phyloP scores from a whole-genome alignment of 2,797 vertebrate genomes.

The Gallirallus australis region DNA sequence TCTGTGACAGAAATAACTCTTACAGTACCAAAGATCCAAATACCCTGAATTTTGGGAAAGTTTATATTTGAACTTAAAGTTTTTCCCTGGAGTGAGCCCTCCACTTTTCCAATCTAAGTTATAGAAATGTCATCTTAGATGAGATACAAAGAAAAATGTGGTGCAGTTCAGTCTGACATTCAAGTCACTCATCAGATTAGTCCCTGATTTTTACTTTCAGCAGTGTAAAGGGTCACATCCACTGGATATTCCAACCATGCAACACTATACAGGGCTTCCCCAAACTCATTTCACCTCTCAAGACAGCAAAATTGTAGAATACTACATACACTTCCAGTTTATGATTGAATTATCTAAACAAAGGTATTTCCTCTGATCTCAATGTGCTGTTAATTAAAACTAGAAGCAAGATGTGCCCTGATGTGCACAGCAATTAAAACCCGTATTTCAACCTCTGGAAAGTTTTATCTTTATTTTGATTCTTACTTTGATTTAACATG shows the following conservation, averaged over 20 bases:
- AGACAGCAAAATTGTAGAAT: background rate
- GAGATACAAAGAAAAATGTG: background rate
- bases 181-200: background rate
- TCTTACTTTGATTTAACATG: background rate
- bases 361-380: background rate
- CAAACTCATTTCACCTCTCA: background rate
- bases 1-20: constrained; percentile 26
- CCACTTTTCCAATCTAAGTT: background rate
- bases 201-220: too few relatives aligned
- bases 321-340: background rate
- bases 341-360: background rate
- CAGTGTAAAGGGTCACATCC: background rate
- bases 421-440: background rate
- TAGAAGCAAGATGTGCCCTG: background rate
- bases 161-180: background rate
- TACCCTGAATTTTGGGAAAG: background rate
- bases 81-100: background rate
- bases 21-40: background rate
- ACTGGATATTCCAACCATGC: background rate
- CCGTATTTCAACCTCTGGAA: background rate
- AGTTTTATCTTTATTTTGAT: background rate
- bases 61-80: background rate
- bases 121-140: background rate
- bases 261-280: background rate
- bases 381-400: background rate